A percentile compares a stretch with the other conserved stretches of the same genome.
Conservation (phyloP, 2,888 invertebrate species). For the Pandemis corylana region DNA sequence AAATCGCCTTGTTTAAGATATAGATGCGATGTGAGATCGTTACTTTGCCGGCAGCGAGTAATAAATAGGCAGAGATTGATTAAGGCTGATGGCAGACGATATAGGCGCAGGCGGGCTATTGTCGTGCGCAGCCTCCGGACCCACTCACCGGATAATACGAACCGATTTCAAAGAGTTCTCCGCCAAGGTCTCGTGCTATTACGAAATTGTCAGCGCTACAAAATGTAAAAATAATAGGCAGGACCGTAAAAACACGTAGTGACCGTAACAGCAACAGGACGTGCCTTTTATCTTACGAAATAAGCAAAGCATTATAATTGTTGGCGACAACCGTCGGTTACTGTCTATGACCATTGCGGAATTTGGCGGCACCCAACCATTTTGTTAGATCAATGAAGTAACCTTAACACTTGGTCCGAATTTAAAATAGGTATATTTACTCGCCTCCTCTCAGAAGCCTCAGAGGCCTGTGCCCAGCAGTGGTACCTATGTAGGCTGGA, state of each 20-base stretch:
- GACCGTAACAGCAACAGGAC: conserved; percentile 56
- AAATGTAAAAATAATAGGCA: conserved; percentile 67
- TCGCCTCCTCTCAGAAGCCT: too few species aligned
- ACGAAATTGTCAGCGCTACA: conserved; percentile 63
- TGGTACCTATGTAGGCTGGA: too few species aligned
- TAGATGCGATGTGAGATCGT: neutral
- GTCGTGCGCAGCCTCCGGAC: conserved; percentile 41
- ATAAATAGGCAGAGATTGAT: conserved; percentile 57
- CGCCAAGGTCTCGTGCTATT: conserved; percentile 59
- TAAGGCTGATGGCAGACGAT: conserved; percentile 49
- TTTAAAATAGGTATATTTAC: too few species aligned
- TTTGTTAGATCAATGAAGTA: conserved; percentile 1
- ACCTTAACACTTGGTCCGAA: neutral
- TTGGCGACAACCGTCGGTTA: neutral
- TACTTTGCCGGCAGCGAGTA: conserved; percentile 39
- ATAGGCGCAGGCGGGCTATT: conserved; percentile 42
- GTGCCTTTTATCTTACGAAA: conserved; percentile 59
- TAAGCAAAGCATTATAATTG: conserved; percentile 45
- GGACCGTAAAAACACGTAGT: conserved; percentile 55
- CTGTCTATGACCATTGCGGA: conserved; percentile 3
- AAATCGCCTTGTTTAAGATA: conserved; percentile 6
- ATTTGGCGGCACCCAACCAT: neutral
- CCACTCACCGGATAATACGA: conserved; percentile 50
- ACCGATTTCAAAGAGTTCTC: conserved; percentile 49
- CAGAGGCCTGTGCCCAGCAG: too few species aligned